Conservation (phyloP, 64 coral and sea anemone genomes). For the Porites australiensis region DNA sequence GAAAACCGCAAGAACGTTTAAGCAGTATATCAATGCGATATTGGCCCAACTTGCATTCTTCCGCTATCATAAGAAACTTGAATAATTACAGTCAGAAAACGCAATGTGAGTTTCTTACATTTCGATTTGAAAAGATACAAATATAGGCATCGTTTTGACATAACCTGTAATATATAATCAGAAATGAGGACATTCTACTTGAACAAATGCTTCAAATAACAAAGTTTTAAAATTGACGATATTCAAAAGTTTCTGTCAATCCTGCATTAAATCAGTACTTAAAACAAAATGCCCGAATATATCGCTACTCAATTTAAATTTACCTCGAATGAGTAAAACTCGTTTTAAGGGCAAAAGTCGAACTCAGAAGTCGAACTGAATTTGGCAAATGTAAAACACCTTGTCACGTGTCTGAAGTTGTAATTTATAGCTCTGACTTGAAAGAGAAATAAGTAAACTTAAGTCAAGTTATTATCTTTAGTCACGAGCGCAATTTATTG, state of each 20-base stretch:
- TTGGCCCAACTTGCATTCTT: slow-evolving; percentile 2
- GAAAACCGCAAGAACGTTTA: background rate
- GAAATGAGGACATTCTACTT: background rate
- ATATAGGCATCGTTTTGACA: background rate
- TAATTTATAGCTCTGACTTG: background rate
- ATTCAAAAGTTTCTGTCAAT: background rate
- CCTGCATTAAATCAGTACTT: background rate
- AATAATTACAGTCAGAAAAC: slow-evolving; percentile 18
- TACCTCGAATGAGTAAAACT: background rate
- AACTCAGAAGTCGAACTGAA: background rate
- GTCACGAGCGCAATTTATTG: background rate
- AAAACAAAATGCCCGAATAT: background rate
- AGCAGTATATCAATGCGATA: slow-evolving; percentile 9
- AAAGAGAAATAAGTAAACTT: background rate
- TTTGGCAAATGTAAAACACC: background rate
- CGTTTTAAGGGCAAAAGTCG: too few relatives aligned
- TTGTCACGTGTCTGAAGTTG: background rate
- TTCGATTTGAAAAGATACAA: too few relatives aligned
- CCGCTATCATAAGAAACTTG: slow-evolving; percentile 27
- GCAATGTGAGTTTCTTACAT: background rate
- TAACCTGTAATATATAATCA: background rate
- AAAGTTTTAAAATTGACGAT: background rate
- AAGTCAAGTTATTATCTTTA: background rate
- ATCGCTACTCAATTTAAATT: background rate
- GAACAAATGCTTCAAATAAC: background rate